A percentile compares a stretch with the other conserved stretches of the same genome.
These are phyloP conservation scores for Nannoperca obscura DNA, from an alignment of 2,797 vertebrate genomes.

Conservation along the genomic window DNA sequence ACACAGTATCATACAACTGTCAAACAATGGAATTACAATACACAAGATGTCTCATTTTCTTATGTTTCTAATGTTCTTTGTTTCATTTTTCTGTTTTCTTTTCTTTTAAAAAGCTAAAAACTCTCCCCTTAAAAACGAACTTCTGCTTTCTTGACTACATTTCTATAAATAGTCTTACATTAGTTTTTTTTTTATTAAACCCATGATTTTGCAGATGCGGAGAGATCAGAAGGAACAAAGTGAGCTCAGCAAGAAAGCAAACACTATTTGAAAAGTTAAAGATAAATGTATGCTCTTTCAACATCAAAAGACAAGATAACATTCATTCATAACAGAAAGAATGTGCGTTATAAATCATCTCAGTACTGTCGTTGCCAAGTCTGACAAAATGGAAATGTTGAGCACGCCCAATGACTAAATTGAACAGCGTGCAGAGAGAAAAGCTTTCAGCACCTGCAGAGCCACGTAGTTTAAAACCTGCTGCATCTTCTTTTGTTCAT, in stretches of 20 bases:
- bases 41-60: background rate
- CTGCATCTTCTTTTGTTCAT: constrained; percentile 1
- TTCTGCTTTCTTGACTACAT: background rate
- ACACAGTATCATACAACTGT: background rate
- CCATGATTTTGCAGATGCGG: constrained; percentile 14
- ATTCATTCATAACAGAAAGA: constrained; percentile 31
- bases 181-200: constrained; percentile 17
- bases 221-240: constrained; percentile 3
- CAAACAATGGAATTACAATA: background rate
- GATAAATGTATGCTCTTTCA: constrained; percentile 27
- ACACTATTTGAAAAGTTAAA: constrained; percentile 1
- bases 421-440: background rate
- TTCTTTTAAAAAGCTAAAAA: background rate
- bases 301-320: constrained; percentile 25
- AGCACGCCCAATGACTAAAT: background rate
- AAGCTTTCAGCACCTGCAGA: background rate
- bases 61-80: background rate
- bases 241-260: constrained; percentile 14
- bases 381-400: constrained; percentile 20
- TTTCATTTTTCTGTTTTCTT: background rate
- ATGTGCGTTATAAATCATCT: constrained; percentile 18
- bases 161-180: constrained; percentile 1
- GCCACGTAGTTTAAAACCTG: background rate
- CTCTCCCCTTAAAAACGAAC: background rate
- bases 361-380: background rate